Conservation (phyloP, 1,140 invertebrate species). For the Semibalanus balanoides region DNA sequence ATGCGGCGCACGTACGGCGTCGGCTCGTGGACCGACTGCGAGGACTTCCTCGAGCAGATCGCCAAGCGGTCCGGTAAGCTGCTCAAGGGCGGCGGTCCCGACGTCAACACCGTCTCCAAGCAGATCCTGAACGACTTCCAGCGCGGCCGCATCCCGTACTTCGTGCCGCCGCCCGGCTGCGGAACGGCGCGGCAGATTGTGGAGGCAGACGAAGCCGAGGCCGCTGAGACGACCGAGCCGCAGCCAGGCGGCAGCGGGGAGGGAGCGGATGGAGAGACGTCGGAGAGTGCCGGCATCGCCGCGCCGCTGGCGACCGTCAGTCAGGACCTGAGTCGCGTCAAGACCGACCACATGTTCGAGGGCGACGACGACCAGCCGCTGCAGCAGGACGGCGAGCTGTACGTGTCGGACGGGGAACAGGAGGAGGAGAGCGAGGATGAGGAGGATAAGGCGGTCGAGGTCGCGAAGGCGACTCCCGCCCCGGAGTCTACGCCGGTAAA, state of each 20-base stretch:
- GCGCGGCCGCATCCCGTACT: constrained; percentile 90
- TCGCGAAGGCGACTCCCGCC: constrained; percentile 16
- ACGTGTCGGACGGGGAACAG: constrained; percentile 8
- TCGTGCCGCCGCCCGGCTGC: constrained; percentile 55
- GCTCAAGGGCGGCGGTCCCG: constrained; percentile 90
- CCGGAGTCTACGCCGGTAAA: constrained; percentile 21
- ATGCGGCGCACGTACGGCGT: constrained; percentile 84
- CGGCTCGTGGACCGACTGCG: constrained; percentile 44
- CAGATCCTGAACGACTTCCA: constrained; percentile 99
- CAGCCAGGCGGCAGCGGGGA: constrained; percentile 15
- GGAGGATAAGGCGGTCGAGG: constrained; percentile 8
- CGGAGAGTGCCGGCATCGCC: constrained; percentile 26
- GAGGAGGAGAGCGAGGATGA: not conserved
- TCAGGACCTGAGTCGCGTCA: constrained; percentile 14
- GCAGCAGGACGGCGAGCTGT: constrained; percentile 12
- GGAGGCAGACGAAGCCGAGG: constrained; percentile 3
- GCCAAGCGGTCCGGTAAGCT: constrained; percentile 75
- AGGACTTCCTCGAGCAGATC: constrained; percentile 86
- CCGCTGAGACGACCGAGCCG: constrained; percentile 9
- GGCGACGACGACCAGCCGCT: constrained; percentile 15
- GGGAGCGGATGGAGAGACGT: constrained; percentile 10
- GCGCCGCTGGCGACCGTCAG: constrained; percentile 12
- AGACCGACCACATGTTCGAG: constrained; percentile 15
- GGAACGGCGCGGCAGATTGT: constrained; percentile 12
- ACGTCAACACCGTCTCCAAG: constrained; percentile 69